A percentile compares a stretch with the other conserved stretches of the same genome.
Evolutionary conservation across 2,113 vertebrate species (phyloP).

Genomic region (Anarhynchus alexandrinus): DNA sequence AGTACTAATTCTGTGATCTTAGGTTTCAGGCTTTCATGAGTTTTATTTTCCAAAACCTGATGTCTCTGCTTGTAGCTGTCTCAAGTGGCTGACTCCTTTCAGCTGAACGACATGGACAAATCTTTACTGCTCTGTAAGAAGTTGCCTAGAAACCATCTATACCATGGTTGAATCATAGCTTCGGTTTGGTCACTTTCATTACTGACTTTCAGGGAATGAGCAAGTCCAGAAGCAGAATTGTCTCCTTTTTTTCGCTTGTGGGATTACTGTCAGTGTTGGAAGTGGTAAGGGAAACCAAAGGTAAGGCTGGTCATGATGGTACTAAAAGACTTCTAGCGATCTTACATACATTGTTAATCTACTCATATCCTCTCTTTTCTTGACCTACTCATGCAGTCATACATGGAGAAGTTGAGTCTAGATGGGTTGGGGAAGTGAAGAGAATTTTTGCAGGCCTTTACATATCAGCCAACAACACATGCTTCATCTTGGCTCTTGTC

Average conservation of each 20-base stretch:
- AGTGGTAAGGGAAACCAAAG: background rate
- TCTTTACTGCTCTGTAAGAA: background rate
- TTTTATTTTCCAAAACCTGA: background rate
- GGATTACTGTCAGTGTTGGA: background rate
- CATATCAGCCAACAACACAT: background rate
- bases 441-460: background rate
- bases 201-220: background rate
- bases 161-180: background rate
- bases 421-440: background rate
- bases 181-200: background rate
- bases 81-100: background rate
- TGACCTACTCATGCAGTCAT: background rate
- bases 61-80: background rate
- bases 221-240: background rate
- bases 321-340: background rate
- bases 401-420: background rate
- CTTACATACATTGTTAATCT: background rate
- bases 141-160: background rate
- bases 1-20: background rate
- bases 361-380: background rate
- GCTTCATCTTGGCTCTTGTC: background rate
- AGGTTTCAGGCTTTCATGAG: background rate
- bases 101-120: background rate
- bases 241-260: background rate
- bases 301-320: background rate